phyloP scores from a whole-genome alignment of 2,888 invertebrate genomes.

The Mythimna albipuncta region DNA sequence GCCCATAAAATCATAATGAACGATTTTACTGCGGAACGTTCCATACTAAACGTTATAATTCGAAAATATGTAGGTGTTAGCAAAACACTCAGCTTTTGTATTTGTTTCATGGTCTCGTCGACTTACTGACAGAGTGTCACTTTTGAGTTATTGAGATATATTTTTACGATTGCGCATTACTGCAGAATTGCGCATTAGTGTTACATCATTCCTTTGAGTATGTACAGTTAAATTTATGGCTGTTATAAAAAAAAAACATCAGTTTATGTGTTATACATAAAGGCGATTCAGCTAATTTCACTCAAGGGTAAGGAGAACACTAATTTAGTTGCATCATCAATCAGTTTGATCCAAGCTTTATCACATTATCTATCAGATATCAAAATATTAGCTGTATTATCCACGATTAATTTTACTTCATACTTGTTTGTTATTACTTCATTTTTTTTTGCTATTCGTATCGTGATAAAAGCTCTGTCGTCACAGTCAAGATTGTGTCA shows the following conservation, averaged over 20 bases:
- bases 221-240: constrained; percentile 15
- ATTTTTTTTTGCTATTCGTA: not conserved
- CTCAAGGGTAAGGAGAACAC: not conserved
- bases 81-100: constrained; percentile 40
- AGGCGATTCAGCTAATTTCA: not conserved
- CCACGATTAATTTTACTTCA: no score
- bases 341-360: not conserved
- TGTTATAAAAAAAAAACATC: constrained; percentile 10
- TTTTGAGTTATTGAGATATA: constrained; percentile 63
- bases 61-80: constrained; percentile 50
- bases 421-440: not conserved
- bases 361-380: not conserved
- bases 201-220: constrained; percentile 39
- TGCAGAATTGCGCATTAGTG: constrained; percentile 37
- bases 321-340: no score
- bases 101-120: constrained; percentile 59
- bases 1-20: constrained; percentile 54
- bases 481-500: constrained; percentile 11
- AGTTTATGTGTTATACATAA: not conserved
- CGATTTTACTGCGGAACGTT: constrained; percentile 42
- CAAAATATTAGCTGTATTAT: not conserved
- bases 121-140: constrained; percentile 55
- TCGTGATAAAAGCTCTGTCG: not conserved
- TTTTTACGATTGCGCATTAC: constrained; percentile 58
- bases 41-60: constrained; percentile 21